Evolutionary conservation across 2,888 invertebrate genomes (phyloP).

Genomic region (Yponomeuta sedellus): DNA sequence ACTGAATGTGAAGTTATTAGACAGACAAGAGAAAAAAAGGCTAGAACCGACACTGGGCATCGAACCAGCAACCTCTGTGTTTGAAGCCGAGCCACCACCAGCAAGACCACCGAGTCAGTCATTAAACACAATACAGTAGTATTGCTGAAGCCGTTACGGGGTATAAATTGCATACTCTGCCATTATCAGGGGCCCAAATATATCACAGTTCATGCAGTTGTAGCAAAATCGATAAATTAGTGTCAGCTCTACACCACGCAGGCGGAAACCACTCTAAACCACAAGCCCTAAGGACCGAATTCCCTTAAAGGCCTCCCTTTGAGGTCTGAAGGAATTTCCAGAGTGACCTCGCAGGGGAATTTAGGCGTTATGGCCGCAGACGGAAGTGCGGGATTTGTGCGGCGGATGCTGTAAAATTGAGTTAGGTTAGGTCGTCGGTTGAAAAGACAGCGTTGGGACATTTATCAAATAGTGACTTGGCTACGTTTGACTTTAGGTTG

Average conservation of each 20-base stretch:
- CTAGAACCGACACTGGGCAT: too few species aligned
- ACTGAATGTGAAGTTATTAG: too few species aligned
- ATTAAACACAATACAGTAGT: background rate
- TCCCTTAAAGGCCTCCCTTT: background rate
- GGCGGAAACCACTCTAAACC: background rate
- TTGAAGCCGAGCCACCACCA: too few species aligned
- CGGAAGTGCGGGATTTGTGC: background rate
- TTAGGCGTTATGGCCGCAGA: background rate
- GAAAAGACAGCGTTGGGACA: background rate
- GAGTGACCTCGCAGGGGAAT: background rate
- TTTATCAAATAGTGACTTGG: background rate
- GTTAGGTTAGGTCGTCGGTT: background rate
- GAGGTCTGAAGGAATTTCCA: background rate
- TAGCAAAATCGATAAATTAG: background rate
- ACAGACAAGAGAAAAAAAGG: too few species aligned
- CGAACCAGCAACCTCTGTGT: too few species aligned
- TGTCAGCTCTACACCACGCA: background rate
- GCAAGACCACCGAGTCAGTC: background rate
- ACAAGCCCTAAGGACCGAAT: background rate
- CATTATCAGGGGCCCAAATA: background rate
- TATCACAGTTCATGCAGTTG: background rate
- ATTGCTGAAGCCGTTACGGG: slow-evolving; percentile 31
- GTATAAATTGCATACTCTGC: background rate
- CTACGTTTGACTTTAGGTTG: too few species aligned
- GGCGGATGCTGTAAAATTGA: background rate